A percentile compares a stretch with the other conserved stretches of the same genome.
phyloP scores from a whole-genome alignment of 2,113 vertebrate species.

The Apodemus speciosus region DNA sequence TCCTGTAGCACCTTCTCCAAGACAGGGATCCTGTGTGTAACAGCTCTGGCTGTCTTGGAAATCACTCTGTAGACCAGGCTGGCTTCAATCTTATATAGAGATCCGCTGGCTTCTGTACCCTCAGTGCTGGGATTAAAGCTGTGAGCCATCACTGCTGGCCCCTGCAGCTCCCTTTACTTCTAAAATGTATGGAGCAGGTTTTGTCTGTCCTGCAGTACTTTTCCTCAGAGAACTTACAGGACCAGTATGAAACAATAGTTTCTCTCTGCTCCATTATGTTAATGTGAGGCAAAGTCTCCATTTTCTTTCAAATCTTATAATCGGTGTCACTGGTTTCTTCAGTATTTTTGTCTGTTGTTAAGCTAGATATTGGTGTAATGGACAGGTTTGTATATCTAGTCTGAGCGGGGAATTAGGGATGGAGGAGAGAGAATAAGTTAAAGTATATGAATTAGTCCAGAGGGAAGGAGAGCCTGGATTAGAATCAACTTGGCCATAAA shows the following conservation, averaged over 20 bases:
- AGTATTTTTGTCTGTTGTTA: neutral
- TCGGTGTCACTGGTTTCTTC: neutral
- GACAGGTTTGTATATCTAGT: neutral
- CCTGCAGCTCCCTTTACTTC: constrained; percentile 30
- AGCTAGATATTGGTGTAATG: neutral
- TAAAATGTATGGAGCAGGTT: neutral
- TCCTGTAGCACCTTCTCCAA: neutral
- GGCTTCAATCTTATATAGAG: too few species aligned
- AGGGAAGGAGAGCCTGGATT: constrained; percentile 55
- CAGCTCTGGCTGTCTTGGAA: too few species aligned
- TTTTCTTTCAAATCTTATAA: neutral
- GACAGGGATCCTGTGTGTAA: too few species aligned
- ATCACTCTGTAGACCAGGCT: too few species aligned
- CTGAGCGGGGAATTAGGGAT: neutral
- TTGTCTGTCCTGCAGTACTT: constrained; percentile 19
- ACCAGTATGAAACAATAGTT: constrained; percentile 11
- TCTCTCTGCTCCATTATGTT: neutral
- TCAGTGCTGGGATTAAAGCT: too few species aligned
- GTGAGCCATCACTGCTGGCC: too few species aligned
- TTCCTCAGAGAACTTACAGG: neutral
- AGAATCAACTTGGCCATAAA: constrained; percentile 70
- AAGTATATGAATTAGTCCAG: neutral
- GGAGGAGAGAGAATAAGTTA: neutral
- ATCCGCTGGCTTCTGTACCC: too few species aligned
- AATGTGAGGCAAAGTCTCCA: neutral